Evolutionary conservation across 2,888 invertebrate species (phyloP), one percentile per base, ranked within the genome.

Genomic region (Hyalella azteca): DNA sequence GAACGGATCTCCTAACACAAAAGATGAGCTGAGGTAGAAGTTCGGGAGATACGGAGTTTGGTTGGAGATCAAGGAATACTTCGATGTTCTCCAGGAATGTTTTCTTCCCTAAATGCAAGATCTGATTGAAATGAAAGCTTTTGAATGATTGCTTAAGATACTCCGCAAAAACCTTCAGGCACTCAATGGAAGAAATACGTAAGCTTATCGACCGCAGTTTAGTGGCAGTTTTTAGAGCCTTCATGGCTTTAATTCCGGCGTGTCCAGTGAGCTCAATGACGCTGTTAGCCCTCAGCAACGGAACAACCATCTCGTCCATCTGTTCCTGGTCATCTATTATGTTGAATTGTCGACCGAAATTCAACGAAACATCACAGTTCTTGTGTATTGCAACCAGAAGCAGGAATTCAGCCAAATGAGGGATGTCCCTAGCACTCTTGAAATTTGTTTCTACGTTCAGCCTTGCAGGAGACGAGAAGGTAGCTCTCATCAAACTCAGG

Each of bases 221-320:
- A 13, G 76, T 77, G 9, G 82, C 80, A 9, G 29, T 60, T 0
- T 45, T 54, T 9, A 82, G 60, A 3, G 60, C 39, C 39, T 66
- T 40, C n/a, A 77, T 54, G 40, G 78, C 76, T n/a, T 29, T 19
- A 7, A 41, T 22, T 15, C 77, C 79, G 32, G 41, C 77, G 41
- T 82, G 77, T 22, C 82, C 82, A 40, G 78, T 80, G 45, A 80
- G 78, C 39, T 76, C 80, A 1, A 80, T 73, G 26, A 82, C 15
- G 13, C 32, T 59, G 32, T 82, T 77, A 26, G 41, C 50, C 50
- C 39, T 77, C 13, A 82, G 60, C 26, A 82, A 39, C 13, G 75
- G 76, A 19, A 80, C 80, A 2, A 77, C 22, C n/a, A 66, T 41
- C 15, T 29, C 32, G 39, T 82, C 78, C 29, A 29, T 39, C 13